These are phyloP conservation scores for Lethrus apterus DNA, from an alignment of 1,140 invertebrate genomes.

Conservation along the genomic window DNA sequence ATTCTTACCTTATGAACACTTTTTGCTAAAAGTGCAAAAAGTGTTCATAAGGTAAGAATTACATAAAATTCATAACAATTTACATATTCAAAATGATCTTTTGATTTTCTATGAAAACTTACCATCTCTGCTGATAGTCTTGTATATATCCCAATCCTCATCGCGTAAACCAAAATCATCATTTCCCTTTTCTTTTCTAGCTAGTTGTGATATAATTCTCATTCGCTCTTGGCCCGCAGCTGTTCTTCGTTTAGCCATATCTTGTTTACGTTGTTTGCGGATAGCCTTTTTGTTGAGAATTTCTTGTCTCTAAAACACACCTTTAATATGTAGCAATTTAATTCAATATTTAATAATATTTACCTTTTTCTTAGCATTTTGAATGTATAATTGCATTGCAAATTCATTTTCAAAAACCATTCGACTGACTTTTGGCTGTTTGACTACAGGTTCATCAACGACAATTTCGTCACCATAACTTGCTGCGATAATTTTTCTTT, in stretches of 20 bases:
- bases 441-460: slow-evolving; percentile 49
- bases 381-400: slow-evolving; percentile 32
- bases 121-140: slow-evolving; percentile 76
- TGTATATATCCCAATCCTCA: slow-evolving; percentile 95
- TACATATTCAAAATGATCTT: background rate
- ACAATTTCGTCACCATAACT: slow-evolving; percentile 58
- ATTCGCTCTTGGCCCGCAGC: slow-evolving; percentile 87
- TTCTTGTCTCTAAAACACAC: slow-evolving; percentile 46
- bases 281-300: slow-evolving; percentile 59
- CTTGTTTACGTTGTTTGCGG: slow-evolving; percentile 71
- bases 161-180: slow-evolving; percentile 90
- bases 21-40: slow-evolving; percentile 1
- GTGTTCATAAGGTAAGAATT: too few relatives aligned
- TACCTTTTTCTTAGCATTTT: slow-evolving; percentile 38
- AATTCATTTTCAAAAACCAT: slow-evolving; percentile 38
- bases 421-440: slow-evolving; percentile 36
- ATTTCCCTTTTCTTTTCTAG: slow-evolving; percentile 74
- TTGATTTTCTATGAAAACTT: slow-evolving; percentile 21
- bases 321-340: background rate
- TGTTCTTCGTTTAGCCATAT: slow-evolving; percentile 82
- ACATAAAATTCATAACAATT: background rate
- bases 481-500: slow-evolving; percentile 67
- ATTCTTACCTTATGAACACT: too few relatives aligned
- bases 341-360: slow-evolving; percentile 10
- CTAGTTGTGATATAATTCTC: slow-evolving; percentile 85